Base-by-base conservation (phyloP, 2,113 vertebrate genomes). In the Microcebus jonahi region DNA sequence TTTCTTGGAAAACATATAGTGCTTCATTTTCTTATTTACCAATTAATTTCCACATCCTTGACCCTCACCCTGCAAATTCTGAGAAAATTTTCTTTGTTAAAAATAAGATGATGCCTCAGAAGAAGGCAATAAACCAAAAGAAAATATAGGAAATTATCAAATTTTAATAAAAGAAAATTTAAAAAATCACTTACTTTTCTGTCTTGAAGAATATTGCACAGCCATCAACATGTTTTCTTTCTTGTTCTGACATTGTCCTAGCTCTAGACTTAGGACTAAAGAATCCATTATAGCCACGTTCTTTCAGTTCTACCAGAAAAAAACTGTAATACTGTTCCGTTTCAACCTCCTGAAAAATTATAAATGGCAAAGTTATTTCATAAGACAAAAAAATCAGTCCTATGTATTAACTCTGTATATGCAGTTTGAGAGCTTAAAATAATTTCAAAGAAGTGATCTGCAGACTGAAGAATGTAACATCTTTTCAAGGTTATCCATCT, bases 181-280 rank as follows among this genome's bases (percentile, higher is more conserved):
- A 34, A 73, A 91, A 81, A 17, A 67, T 34, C 61, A 98, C 99
- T 98, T 99, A 99, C 99, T 99, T 99, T 94, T 99, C 99, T 5
- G 99, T 99, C 97, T 99, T 99, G 98, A 99, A 99, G 99, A 99
- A 99, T 98, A 99, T 98, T 98, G 99, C 99, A 98, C 99, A 99
- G 92, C 99, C 99, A 80, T 99, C 99, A 89, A 99, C 99, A 25
- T 99, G 99, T 98, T 99, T 99, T 90, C 99, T 99, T 98, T 99
- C 99, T 36, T 99, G 99, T 98, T 99, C 99, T 0, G 99, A 99
- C 99, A 99, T 99, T 77, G 99, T 99, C 98, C 99, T 98, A 81
- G 99, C 99, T 98, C 99, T 99, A 94, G 99, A 99, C 98, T 99
- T 99, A 95, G 99, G 99, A 98, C 99, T 99, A 98, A 99, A 99